phyloP scores from a whole-genome alignment of 2,113 vertebrate genomes.

The Notiomystis cincta region DNA sequence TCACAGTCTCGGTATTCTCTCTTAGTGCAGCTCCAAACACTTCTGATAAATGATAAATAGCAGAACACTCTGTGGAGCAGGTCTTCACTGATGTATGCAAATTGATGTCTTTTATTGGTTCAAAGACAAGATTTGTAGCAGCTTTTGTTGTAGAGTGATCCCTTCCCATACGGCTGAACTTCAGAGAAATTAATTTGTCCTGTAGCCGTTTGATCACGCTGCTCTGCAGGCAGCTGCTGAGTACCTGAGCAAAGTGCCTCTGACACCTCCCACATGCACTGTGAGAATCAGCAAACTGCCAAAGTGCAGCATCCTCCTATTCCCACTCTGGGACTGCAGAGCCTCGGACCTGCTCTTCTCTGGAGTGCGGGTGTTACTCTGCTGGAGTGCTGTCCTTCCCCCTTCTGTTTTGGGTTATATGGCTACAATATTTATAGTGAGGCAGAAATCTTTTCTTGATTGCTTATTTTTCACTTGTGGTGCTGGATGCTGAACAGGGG shows the following conservation, averaged over 20 bases:
- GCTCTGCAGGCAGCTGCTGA: slow-evolving; percentile 30
- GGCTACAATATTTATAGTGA: background rate
- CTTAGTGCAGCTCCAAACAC: background rate
- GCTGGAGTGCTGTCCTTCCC: background rate
- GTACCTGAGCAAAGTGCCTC: background rate
- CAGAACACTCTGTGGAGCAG: background rate
- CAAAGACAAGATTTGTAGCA: slow-evolving; percentile 7
- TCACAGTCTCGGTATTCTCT: background rate
- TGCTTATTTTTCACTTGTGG: background rate
- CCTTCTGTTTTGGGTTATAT: background rate
- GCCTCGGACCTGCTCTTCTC: background rate
- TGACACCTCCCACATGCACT: background rate
- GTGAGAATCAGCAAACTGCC: background rate
- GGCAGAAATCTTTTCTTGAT: background rate
- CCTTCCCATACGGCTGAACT: background rate
- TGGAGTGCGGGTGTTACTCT: background rate
- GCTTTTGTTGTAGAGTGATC: background rate
- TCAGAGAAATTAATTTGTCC: slow-evolving; percentile 47
- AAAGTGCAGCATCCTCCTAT: background rate
- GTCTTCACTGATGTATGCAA: background rate
- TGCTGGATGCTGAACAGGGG: background rate
- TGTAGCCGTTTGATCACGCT: slow-evolving; percentile 17
- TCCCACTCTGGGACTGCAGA: background rate
- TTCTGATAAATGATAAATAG: slow-evolving; percentile 17
- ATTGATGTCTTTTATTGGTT: slow-evolving; percentile 14